phyloP scores from a whole-genome alignment of 1,140 invertebrate species.

The Drosophila mauritiana region DNA sequence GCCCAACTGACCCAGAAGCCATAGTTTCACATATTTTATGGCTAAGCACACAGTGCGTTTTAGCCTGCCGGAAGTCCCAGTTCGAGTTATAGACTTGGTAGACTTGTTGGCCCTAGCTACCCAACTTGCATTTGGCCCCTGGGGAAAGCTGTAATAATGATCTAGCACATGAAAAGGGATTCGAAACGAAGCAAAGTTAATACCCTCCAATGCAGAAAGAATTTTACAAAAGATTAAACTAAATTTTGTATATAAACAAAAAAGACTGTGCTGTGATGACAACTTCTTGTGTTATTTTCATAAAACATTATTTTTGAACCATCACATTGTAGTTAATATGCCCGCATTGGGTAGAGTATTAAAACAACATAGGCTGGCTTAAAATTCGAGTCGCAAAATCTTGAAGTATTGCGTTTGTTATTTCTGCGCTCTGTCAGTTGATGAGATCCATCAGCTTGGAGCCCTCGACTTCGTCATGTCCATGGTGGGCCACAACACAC shows the following conservation, averaged over 20 bases:
- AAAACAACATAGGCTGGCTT: constrained; percentile 23
- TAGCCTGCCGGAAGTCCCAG: constrained; percentile 33
- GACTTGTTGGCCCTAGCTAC: constrained; percentile 28
- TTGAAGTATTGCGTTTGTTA: constrained; percentile 35
- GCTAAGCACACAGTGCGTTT: constrained; percentile 33
- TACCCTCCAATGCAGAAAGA: constrained; percentile 1
- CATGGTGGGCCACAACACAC: constrained; percentile 65
- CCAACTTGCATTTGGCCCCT: constrained; percentile 14
- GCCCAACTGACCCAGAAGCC: constrained; percentile 78
- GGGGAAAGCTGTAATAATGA: constrained; percentile 18
- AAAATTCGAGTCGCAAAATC: constrained; percentile 25
- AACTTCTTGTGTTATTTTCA: no score
- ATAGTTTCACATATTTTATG: constrained; percentile 72
- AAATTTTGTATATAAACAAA: no score
- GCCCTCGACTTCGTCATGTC: constrained; percentile 26
- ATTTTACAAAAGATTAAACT: no score
- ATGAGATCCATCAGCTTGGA: constrained; percentile 47
- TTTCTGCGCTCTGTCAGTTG: constrained; percentile 46
- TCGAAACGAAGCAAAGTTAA: background rate
- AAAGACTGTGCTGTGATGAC: no score
- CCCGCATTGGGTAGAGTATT: constrained; percentile 28
- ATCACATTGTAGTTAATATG: background rate
- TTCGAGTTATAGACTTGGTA: constrained; percentile 6
- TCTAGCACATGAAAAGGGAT: background rate
- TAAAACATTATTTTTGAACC: no score